Base-by-base conservation (phyloP, 1,140 invertebrate species). In the Lethrus apterus region DNA sequence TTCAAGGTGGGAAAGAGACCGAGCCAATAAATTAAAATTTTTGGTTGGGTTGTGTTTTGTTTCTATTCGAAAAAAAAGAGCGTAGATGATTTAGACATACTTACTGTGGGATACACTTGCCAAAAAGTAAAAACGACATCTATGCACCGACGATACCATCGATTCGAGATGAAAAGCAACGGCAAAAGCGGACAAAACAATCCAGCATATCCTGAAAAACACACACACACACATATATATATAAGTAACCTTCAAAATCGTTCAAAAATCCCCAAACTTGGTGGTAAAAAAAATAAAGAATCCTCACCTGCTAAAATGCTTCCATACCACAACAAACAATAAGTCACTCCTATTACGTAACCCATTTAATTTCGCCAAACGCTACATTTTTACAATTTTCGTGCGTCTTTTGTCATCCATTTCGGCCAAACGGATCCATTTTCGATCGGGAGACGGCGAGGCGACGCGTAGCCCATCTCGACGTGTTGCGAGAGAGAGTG, bases 101-200 rank as follows among this genome's bases (percentile, higher is more conserved):
- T 80, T 72, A 87, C 84, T 51, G 83, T 77, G 40, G 84, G 81
- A 70, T 84, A 89, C 34, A 84, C 71, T 67, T 87, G 84, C 85
- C 84, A 87, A 48, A 80, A 77, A 0, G 80, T 79, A 55, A 86
- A 81, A 14, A 86, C 62, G 23, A 79, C 67, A 56, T 86, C 84
- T 2, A 77, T 79, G 11, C 75, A 62, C 60, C 71, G 77, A 59
- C 84, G 70, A 64, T 80, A 86, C 43, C 40, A 29, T 34, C 70
- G 67, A 44, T 83, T 80, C 56, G 74, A 79, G 40, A 86, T 56
- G 29, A 87, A 67, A 36, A 86, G 64, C n/a, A 87, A 51, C 11
- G 80, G 77, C 43, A 84, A 58, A 44, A 79, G 59, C 7, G 85
- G 84, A 63, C 80, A 82, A 56, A 82, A 83, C 1, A 87, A 61